Percentiles rank a stretch among this genome's conserved stretches.
These are phyloP conservation scores for Cheumatopsyche charites DNA, from an alignment of 1,140 invertebrate species.

Conservation along the genomic window DNA sequence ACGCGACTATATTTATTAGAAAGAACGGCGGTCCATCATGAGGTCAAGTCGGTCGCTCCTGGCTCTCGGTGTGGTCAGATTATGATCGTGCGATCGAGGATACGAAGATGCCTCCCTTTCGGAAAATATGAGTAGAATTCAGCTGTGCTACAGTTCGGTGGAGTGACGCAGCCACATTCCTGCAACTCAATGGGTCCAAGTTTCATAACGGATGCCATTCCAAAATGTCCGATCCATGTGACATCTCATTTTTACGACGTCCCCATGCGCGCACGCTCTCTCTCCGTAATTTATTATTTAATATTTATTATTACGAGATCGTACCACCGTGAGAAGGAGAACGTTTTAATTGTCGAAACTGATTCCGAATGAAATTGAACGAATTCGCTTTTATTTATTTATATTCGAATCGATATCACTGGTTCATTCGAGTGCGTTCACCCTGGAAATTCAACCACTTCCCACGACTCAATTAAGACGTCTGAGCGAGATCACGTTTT, in stretches of 20 bases:
- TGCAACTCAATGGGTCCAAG: constrained; percentile 35
- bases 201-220: constrained; percentile 40
- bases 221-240: constrained; percentile 36
- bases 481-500: constrained; percentile 28
- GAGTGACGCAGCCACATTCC: constrained; percentile 41
- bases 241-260: constrained; percentile 39
- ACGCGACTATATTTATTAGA: too few species aligned
- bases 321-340: constrained; percentile 4
- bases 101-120: constrained; percentile 15
- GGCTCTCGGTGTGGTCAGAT: constrained; percentile 1
- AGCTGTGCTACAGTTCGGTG: constrained; percentile 23
- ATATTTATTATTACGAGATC: too few species aligned
- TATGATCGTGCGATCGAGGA: constrained; percentile 8
- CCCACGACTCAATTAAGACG: constrained; percentile 31
- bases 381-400: too few species aligned
- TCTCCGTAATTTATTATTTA: not conserved
- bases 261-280: not conserved
- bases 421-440: not conserved
- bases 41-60: too few species aligned
- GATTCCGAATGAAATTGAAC: too few species aligned
- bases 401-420: too few species aligned
- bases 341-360: too few species aligned
- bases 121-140: constrained; percentile 34
- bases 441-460: constrained; percentile 28
- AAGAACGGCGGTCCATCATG: too few species aligned